A percentile compares a stretch with the other conserved stretches of the same genome.
Conservation (phyloP, 2,888 invertebrate species). For the Cotesia congregata region DNA sequence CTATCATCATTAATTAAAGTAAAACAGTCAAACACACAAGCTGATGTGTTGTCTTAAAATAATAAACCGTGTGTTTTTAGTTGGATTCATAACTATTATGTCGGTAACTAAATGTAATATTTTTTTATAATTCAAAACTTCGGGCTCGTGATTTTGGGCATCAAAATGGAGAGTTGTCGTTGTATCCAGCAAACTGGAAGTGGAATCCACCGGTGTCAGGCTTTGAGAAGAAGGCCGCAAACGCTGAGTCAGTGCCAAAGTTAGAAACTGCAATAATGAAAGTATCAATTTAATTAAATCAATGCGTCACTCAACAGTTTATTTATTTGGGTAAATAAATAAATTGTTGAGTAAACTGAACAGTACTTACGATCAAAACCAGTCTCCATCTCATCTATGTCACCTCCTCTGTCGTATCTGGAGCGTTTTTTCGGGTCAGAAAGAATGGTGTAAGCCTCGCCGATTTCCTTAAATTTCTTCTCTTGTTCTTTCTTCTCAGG, state of each 20-base stretch:
- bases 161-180: constrained; percentile 78
- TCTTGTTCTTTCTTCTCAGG: constrained; percentile 91
- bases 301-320: constrained; percentile 5
- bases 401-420: constrained; percentile 92
- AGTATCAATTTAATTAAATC: constrained; percentile 19
- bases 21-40: constrained; percentile 6
- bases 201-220: constrained; percentile 73
- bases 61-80: constrained; percentile 18
- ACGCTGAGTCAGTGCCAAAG: constrained; percentile 87
- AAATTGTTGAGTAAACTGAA: constrained; percentile 16
- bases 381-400: constrained; percentile 82
- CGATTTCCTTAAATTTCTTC: constrained; percentile 93
- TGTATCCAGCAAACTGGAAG: constrained; percentile 72
- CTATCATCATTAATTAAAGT: neutral
- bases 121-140: constrained; percentile 33
- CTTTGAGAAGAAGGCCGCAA: constrained; percentile 84
- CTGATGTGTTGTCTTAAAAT: neutral
- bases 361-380: constrained; percentile 71
- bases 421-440: constrained; percentile 92
- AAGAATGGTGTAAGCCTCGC: constrained; percentile 94
- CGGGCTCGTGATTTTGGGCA: constrained; percentile 73
- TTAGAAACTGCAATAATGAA: constrained; percentile 73
- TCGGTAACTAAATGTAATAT: constrained; percentile 29
- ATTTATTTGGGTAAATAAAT: constrained; percentile 36
- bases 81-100: constrained; percentile 15